Evolutionary conservation across 2,888 invertebrate species (phyloP).

Genomic region (Drymonia ruficornis): DNA sequence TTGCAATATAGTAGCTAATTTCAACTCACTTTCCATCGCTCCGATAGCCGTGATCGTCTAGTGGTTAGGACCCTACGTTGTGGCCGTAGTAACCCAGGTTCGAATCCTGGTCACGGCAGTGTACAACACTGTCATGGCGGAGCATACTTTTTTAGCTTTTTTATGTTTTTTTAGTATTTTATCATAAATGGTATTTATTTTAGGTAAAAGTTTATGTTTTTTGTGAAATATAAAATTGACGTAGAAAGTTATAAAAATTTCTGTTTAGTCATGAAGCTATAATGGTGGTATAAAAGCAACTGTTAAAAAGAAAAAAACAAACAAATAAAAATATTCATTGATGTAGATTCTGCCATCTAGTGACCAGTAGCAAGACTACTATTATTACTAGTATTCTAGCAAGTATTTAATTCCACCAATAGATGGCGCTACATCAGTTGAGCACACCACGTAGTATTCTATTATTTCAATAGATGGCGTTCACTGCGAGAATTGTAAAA

Average conservation of each 20-base stretch:
- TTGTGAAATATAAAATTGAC: too few species aligned
- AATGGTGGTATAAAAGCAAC: too few species aligned
- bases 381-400: neutral
- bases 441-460: neutral
- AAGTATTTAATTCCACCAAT: neutral
- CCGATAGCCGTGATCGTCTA: constrained; percentile 88
- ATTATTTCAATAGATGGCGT: constrained; percentile 24
- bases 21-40: constrained; percentile 69
- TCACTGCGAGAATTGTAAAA: neutral
- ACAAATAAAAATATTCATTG: too few species aligned
- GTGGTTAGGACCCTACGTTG: constrained; percentile 90
- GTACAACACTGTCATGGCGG: constrained; percentile 73
- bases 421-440: constrained; percentile 23
- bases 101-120: constrained; percentile 89
- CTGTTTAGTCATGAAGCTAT: too few species aligned
- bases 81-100: constrained; percentile 92
- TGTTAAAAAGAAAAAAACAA: too few species aligned
- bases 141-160: constrained; percentile 41
- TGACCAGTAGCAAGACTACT: neutral
- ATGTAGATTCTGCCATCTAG: constrained; percentile 17
- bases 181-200: too few species aligned
- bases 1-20: constrained; percentile 15
- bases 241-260: too few species aligned
- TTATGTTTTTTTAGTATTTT: neutral
- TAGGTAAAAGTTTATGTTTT: neutral